A percentile compares a stretch with the other conserved stretches of the same genome.
These are phyloP conservation scores for Gastrophryne carolinensis DNA, from an alignment of 2,797 vertebrate species.

Conservation along the genomic window DNA sequence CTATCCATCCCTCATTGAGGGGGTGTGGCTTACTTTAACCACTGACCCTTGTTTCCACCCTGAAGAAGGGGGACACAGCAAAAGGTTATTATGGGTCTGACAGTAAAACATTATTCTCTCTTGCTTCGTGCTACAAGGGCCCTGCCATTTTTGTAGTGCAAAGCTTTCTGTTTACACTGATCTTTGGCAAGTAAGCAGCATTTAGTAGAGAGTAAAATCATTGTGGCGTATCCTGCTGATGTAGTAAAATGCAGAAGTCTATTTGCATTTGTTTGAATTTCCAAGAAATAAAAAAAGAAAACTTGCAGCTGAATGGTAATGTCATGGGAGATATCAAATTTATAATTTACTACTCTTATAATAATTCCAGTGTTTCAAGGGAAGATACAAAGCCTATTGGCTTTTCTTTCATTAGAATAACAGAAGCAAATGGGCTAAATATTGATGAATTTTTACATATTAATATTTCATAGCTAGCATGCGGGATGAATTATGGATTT, in stretches of 20 bases:
- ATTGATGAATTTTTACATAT: constrained; percentile 9
- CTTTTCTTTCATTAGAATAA: background rate
- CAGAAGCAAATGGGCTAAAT: constrained; percentile 12
- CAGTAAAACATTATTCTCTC: no score
- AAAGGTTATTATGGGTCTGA: no score
- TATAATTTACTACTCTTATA: background rate
- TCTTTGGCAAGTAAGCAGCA: background rate
- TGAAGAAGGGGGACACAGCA: no score
- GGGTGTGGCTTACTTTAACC: no score
- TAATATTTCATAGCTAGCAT: constrained; percentile 10
- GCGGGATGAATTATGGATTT: constrained; percentile 13
- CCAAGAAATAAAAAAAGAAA: background rate
- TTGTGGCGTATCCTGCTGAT: background rate
- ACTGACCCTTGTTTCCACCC: no score
- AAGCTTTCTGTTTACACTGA: background rate
- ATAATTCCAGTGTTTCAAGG: background rate
- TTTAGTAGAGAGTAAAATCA: background rate
- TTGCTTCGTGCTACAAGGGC: no score
- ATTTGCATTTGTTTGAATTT: constrained; percentile 6
- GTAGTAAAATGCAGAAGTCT: background rate
- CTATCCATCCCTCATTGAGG: no score
- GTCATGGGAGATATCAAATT: constrained; percentile 11
- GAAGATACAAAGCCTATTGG: background rate
- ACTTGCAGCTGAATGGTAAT: background rate
- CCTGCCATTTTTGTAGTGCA: background rate